phyloP scores from a whole-genome alignment of 1,140 invertebrate genomes.

The Antheraea mylitta region DNA sequence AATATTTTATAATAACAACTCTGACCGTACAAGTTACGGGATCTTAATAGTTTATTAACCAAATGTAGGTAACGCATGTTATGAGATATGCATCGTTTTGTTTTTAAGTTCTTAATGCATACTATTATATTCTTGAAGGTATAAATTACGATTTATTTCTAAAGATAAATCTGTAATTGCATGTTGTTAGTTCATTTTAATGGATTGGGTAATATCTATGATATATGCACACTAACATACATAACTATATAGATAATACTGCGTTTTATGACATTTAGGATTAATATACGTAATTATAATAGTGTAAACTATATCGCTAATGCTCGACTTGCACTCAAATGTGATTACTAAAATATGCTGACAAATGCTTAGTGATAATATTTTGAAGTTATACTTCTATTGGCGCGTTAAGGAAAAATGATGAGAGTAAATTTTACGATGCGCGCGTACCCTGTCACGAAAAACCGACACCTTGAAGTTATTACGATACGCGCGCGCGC shows the following conservation, averaged over 20 bases:
- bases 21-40: background rate
- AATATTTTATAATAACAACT: slow-evolving; percentile 10
- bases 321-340: too few relatives aligned
- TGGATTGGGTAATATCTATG: slow-evolving; percentile 1
- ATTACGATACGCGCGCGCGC: too few relatives aligned
- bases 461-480: too few relatives aligned
- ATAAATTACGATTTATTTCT: slow-evolving; percentile 19
- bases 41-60: slow-evolving; percentile 8
- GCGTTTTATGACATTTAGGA: background rate
- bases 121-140: slow-evolving; percentile 2
- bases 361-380: too few relatives aligned
- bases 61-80: background rate
- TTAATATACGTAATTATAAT: background rate
- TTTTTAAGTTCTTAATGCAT: slow-evolving; percentile 1
- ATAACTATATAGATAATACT: background rate
- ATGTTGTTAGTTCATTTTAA: slow-evolving; percentile 13
- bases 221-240: background rate
- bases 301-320: background rate
- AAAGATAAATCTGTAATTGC: slow-evolving; percentile 22
- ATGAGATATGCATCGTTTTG: slow-evolving; percentile 13
- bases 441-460: too few relatives aligned
- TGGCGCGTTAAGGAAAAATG: too few relatives aligned
- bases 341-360: too few relatives aligned
- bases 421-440: too few relatives aligned
- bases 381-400: too few relatives aligned